A percentile compares a stretch with the other conserved stretches of the same genome.
Evolutionary conservation across 2,113 vertebrate genomes (phyloP).

Genomic region (Hyla sarda): DNA sequence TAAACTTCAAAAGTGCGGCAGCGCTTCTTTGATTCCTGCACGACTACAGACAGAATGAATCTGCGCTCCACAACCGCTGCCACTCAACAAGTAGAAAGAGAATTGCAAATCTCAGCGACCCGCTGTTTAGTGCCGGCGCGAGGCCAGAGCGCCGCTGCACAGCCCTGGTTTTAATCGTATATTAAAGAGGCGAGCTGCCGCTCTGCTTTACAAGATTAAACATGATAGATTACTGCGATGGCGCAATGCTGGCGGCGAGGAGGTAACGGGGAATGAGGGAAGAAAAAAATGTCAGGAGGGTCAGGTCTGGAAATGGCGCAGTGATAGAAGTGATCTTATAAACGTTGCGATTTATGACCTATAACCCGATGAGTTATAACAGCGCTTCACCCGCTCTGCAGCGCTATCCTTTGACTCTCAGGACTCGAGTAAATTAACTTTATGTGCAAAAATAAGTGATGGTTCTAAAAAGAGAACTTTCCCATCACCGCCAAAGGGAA

Average conservation of each 20-base stretch:
- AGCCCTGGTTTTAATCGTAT: slow-evolving; percentile 1
- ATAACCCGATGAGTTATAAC: neutral
- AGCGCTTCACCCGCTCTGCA: neutral
- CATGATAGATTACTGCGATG: neutral
- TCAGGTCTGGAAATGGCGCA: neutral
- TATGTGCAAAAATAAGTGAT: slow-evolving; percentile 8
- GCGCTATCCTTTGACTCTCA: neutral
- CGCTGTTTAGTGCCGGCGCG: slow-evolving; percentile 17
- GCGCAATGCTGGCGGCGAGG: neutral
- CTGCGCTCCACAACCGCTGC: neutral
- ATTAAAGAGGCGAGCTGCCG: slow-evolving; percentile 24
- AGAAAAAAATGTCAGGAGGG: neutral
- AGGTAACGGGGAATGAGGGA: neutral
- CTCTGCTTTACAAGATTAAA: slow-evolving; percentile 18
- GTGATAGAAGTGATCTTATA: slow-evolving; percentile 23
- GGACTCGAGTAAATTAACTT: neutral
- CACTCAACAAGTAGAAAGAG: slow-evolving; percentile 27
- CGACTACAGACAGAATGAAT: slow-evolving; percentile 24
- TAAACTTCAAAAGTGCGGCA: slow-evolving; percentile 15
- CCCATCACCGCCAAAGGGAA: neutral
- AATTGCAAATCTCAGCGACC: slow-evolving; percentile 31
- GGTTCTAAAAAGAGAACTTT: neutral
- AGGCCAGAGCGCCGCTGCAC: neutral
- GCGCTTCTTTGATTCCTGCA: slow-evolving; percentile 25
- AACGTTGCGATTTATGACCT: slow-evolving; percentile 1